Base-by-base conservation (phyloP, 2,888 invertebrate species). In the Fabriciana adippe region DNA sequence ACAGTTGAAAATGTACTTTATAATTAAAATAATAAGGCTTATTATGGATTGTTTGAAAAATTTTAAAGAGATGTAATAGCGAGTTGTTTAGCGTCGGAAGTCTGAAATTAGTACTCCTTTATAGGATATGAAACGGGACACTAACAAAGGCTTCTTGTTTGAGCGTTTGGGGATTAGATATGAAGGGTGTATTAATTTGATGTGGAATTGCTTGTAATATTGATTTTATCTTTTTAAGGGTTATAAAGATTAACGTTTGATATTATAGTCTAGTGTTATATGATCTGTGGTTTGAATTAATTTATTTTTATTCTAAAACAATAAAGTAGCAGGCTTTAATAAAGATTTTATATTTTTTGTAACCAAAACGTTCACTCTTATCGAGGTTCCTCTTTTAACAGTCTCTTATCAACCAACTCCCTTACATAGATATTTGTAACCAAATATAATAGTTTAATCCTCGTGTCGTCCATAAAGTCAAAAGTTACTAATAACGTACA, bases 91-190 rank as follows among this genome's bases (percentile, higher is more conserved):
- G 61, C 35, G 50, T 66, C 35, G 67, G 55, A 66, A 48, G 59
- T 66, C 65, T 45, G 61, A 61, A 62, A 70, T 70, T 67, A 67
- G 64, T 70, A 63, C 57, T 70, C 67, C 64, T 65, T 67, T 63
- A 67, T 70, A 59, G 57, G 59, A 68, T 67, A 62, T 64, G 64
- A 67, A 70, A 68, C 54, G 64, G 54, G 64, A 66, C 54, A 66
- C 64, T 67, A 56, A 67, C 69, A 67, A 64, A 57, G 61, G 66
- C 53, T 55, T 64, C 66, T 66, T 68, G 65, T 69, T 66, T 67
- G 70, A 60, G 45, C 66, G 57, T 65, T 62, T 55, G 53, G 63
- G 62, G 66, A 64, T 66, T 61, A 64, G 64, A 45, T 64, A 53
- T 55, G 64, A 31, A 56, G 63, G 54, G 53, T 31, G 60, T 68